Percentiles rank a stretch among this genome's conserved stretches.
Evolutionary conservation across 1,140 invertebrate species (phyloP).

Genomic region (Aphelenchoides fujianensis): DNA sequence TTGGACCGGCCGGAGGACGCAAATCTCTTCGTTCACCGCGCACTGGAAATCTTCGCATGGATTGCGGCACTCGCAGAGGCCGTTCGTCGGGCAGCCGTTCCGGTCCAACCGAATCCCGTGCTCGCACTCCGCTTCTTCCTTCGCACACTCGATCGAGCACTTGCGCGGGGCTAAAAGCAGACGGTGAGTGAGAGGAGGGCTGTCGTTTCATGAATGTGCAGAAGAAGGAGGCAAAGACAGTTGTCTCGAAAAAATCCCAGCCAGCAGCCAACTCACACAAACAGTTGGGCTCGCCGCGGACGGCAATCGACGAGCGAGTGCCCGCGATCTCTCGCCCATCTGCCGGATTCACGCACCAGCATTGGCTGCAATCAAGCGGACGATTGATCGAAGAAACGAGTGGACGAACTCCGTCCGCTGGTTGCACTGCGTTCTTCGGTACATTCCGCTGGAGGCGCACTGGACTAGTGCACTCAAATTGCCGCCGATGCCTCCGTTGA

Average conservation of each 20-base stretch:
- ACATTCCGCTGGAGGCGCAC: conserved; percentile 30
- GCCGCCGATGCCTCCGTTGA: too few species aligned
- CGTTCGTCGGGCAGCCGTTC: conserved; percentile 50
- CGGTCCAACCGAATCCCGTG: conserved; percentile 46
- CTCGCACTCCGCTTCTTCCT: conserved; percentile 27
- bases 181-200: too few species aligned
- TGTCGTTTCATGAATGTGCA: too few species aligned
- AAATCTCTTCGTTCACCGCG: conserved; percentile 39
- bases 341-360: conserved; percentile 47
- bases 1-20: conserved; percentile 41
- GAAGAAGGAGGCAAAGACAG: too few species aligned
- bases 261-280: conserved; percentile 19
- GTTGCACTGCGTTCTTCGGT: conserved; percentile 41
- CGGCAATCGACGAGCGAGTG: conserved; percentile 29
- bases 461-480: neutral
- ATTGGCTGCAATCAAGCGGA: conserved; percentile 35
- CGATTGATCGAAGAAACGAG: conserved; percentile 8
- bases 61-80: conserved; percentile 45
- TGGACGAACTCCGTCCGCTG: conserved; percentile 27
- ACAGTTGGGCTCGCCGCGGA: conserved; percentile 29
- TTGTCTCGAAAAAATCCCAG: too few species aligned
- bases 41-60: conserved; percentile 51
- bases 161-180: conserved; percentile 29
- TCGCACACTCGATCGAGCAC: conserved; percentile 34
- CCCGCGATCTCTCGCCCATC: conserved; percentile 41